Base-by-base conservation (phyloP, 1,140 invertebrate genomes). In the Eriocheir sinensis region DNA sequence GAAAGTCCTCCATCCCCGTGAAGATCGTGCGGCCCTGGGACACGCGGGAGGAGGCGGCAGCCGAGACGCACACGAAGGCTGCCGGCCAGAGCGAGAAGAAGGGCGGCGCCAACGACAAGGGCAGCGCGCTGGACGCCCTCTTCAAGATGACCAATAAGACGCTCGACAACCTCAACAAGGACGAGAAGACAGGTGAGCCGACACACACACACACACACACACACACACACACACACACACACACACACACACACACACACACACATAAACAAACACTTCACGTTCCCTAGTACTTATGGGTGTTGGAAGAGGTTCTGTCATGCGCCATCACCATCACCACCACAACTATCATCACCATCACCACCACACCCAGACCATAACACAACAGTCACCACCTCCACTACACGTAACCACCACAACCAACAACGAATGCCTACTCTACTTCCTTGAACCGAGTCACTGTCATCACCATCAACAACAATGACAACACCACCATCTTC, bases 11-110 rank as follows among this genome's bases (percentile, higher is more conserved):
- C 53, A 85, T 96, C 41, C 93, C 96, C 32, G 96, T 94, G 34
- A 96, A 96, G 83, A 99, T 99, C 96, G 99, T 99, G 3, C 97
- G 99, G 91, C 99, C 99, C 0, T 99, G 99, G 99, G 98, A 99
- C 96, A 96, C 94, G 48, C 89, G 96, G 95, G 89, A 97, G 97
- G 92, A 96, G 38, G 96, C 96, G 80, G 95, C 96, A 72, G 95
- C 91, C 93, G 96, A 86, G 79, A 93, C 89, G 95, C 90, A 96
- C 96, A 72, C 96, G 96, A 48, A 96, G 95, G 30, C 96, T 32
- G 95, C 96, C 96, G 15, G 96, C 96, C 89, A 95, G 93, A 93
- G 96, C 96, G 60, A 96, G 96, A 96, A 96, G 96, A 91, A 92
- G 41, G 85, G 40, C 30, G 88, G 44, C 60, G 91, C 27, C 89